These are phyloP conservation scores for Colletes collaris DNA, from an alignment of 2,888 invertebrate genomes.

Conservation along the genomic window DNA sequence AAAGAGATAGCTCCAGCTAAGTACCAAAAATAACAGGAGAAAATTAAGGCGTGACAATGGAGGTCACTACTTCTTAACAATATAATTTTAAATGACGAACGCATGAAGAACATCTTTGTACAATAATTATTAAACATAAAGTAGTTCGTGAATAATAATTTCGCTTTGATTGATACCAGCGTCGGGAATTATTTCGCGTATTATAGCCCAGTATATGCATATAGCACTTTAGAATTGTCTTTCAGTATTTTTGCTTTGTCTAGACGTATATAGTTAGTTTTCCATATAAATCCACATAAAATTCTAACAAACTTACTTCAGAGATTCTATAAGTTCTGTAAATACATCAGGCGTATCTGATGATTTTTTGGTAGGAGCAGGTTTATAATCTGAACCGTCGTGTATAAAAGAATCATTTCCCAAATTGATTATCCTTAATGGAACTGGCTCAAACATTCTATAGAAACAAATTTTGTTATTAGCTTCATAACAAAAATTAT, in stretches of 20 bases:
- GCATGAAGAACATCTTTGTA: no score
- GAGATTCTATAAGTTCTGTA: slow-evolving; percentile 66
- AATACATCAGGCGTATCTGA: slow-evolving; percentile 74
- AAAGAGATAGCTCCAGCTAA: slow-evolving; percentile 25
- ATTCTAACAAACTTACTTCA: slow-evolving; percentile 64
- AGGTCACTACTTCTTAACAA: background rate
- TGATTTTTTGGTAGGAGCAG: slow-evolving; percentile 71
- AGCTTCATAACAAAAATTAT: background rate
- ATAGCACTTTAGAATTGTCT: no score
- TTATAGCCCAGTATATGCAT: no score
- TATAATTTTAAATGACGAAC: no score
- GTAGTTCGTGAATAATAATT: no score
- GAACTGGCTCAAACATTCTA: slow-evolving; percentile 76
- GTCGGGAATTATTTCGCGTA: no score
- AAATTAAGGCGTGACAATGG: background rate
- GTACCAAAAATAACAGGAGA: background rate
- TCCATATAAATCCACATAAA: background rate
- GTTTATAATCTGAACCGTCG: slow-evolving; percentile 81
- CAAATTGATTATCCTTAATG: slow-evolving; percentile 80
- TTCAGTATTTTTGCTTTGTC: no score
- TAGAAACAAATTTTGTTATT: slow-evolving; percentile 28
- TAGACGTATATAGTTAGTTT: no score
- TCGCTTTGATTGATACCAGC: no score
- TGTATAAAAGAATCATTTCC: slow-evolving; percentile 76
- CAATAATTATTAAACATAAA: no score